Conservation (phyloP, 92 coral and sea anemone genomes). For the Epizoanthus scotinus region DNA sequence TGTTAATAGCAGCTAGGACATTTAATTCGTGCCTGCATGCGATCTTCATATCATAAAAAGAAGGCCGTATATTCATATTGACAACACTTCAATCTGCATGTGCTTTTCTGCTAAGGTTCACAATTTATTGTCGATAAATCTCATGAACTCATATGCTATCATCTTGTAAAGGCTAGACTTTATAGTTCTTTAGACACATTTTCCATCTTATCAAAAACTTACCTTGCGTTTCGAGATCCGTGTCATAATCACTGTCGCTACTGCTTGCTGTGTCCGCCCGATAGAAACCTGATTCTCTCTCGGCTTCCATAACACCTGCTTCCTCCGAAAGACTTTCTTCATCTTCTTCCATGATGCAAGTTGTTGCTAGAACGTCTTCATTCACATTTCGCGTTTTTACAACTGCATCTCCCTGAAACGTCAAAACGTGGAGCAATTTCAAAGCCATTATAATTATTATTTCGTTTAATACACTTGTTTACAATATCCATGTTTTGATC, state of each 20-base stretch:
- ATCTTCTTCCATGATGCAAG: conserved; percentile 37
- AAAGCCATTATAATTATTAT: background rate
- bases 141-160: background rate
- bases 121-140: too few relatives aligned
- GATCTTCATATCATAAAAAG: too few relatives aligned
- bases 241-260: conserved; percentile 75
- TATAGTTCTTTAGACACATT: too few relatives aligned
- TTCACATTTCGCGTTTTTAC: background rate
- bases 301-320: conserved; percentile 47
- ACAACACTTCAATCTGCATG: too few relatives aligned
- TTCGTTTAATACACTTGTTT: conserved; percentile 2
- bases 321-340: conserved; percentile 41
- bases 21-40: too few relatives aligned
- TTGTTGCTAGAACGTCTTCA: conserved; percentile 43
- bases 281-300: conserved; percentile 24
- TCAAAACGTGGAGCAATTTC: background rate
- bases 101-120: too few relatives aligned
- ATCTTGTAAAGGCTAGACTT: too few relatives aligned
- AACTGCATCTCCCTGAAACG: background rate
- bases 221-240: conserved; percentile 94
- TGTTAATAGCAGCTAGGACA: too few relatives aligned
- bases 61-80: too few relatives aligned
- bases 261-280: conserved; percentile 54
- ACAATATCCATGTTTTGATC: conserved; percentile 33
- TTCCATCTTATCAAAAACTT: background rate